Percentiles rank a stretch among this genome's conserved stretches.
phyloP scores from a whole-genome alignment of 92 coral and sea anemone genomes.

The Zoanthus gigantus region DNA sequence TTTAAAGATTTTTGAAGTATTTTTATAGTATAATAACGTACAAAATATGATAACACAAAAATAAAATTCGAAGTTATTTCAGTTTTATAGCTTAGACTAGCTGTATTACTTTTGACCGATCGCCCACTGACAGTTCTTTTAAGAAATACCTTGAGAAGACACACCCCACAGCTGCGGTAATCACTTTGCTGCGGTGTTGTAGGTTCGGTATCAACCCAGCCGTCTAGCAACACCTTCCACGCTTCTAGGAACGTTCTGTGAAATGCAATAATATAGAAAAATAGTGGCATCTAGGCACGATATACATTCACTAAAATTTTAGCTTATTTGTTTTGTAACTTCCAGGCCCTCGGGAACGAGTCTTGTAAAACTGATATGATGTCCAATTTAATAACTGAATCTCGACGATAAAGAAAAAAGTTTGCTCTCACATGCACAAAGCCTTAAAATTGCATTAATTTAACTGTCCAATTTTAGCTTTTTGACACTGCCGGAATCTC shows the following conservation, averaged over 20 bases:
- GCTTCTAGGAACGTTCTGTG: background rate
- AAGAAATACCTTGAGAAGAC: background rate
- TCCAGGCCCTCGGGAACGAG: too few species aligned
- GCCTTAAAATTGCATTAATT: too few species aligned
- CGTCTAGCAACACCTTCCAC: background rate
- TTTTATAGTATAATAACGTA: background rate
- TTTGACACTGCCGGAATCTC: too few species aligned
- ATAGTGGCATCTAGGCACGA: too few species aligned
- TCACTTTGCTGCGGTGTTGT: background rate
- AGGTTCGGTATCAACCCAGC: background rate
- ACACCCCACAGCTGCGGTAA: background rate
- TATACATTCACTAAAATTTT: too few species aligned
- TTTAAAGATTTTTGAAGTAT: too few species aligned
- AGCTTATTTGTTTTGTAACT: too few species aligned
- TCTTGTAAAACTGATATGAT: too few species aligned
- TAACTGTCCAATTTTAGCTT: too few species aligned
- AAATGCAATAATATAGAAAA: background rate
- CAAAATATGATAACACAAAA: background rate
- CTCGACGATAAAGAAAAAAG: too few species aligned
- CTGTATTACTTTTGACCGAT: background rate
- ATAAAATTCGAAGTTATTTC: background rate
- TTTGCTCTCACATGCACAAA: too few species aligned
- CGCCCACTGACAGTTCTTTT: background rate
- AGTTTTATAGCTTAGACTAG: background rate
- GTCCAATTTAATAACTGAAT: too few species aligned